Evolutionary conservation across 1,140 invertebrate genomes (phyloP), one percentile per base, ranked within the genome.

Genomic region (Lordiphosa clarofinis): DNA sequence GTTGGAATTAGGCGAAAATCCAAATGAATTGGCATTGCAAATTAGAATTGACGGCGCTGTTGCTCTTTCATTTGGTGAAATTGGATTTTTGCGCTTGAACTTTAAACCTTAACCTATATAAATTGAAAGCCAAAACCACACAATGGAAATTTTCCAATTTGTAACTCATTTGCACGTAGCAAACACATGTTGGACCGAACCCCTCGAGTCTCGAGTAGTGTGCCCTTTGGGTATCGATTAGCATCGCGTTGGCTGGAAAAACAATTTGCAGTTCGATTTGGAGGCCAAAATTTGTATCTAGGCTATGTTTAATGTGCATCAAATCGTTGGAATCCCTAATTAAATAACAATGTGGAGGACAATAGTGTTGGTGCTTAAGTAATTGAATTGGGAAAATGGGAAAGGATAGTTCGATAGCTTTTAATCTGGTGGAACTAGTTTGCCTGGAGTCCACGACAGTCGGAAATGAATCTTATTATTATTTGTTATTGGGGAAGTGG

Each of bases 101-200:
- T 31, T 31, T 31, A 31, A 58, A 49, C 65, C 72, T 70, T 75
- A 54, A 66, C 65, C 60, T 21, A 75, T 21, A 60, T 69, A 38
- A 35, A 33, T 53, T 65, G 28, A 46, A 67, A 40, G 15, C 24
- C 35, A 33, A 11, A 9, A 6, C 46, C 31, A 62, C 53, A 54
- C 64, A 73, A 59, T 64, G 48, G 36, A 55, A 58, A 68, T 57
- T 50, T 70, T 79, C 66, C 60, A 65, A 70, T 70, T 79, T 70
- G 70, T 53, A 39, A 42, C 54, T 56, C 46, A 68, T 79, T 79
- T 79, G 65, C 65, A 43, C 52, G 56, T 46, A 31, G 65, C 74
- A 75, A 70, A 66, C 60, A 66, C 39, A 54, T 13, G 36, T 9
- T 42, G 35, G 35, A 36, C 10, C n/a, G 8, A 19, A 7, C 12